Percentiles rank a stretch among this genome's conserved stretches.
Evolutionary conservation across 2,888 invertebrate species (phyloP).

Genomic region (Eupithecia subumbrata): DNA sequence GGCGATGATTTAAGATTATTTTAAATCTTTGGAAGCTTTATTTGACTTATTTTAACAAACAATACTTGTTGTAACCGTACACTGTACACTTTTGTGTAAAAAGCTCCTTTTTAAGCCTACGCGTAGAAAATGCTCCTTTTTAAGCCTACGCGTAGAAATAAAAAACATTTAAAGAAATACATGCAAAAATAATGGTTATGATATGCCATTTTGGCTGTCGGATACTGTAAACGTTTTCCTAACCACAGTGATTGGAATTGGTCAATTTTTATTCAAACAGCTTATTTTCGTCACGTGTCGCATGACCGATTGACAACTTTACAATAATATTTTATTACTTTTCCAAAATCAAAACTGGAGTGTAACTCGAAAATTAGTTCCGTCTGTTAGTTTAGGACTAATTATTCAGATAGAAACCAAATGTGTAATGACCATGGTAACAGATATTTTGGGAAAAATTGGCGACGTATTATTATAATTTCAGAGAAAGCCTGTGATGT

Average conservation of each 20-base stretch:
- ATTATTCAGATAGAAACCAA: too few relatives aligned
- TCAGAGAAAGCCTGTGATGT: too few relatives aligned
- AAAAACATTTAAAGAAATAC: not conserved
- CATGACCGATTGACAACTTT: constrained; percentile 1
- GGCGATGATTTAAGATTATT: not conserved
- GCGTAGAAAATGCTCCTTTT: too few relatives aligned
- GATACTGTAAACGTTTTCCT: constrained; percentile 28
- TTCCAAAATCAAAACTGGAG: not conserved
- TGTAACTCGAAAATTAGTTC: not conserved
- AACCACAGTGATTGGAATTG: constrained; percentile 29
- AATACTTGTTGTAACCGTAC: not conserved
- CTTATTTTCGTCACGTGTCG: constrained; percentile 8
- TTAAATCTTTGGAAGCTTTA: not conserved
- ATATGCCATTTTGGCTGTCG: constrained; percentile 7
- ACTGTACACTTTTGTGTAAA: not conserved
- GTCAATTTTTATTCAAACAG: constrained; percentile 19
- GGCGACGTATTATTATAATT: too few relatives aligned
- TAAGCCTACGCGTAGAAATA: too few relatives aligned
- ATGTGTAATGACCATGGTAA: too few relatives aligned
- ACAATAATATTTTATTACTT: not conserved
- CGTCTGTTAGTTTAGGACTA: too few relatives aligned
- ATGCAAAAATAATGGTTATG: not conserved
- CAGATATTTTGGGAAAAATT: too few relatives aligned
- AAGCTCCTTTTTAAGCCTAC: too few relatives aligned
- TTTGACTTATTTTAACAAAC: not conserved